Evolutionary conservation across 92 coral and sea anemone genomes (phyloP), one percentile per base, ranked within the genome.

Genomic region (Siderastrea radians): DNA sequence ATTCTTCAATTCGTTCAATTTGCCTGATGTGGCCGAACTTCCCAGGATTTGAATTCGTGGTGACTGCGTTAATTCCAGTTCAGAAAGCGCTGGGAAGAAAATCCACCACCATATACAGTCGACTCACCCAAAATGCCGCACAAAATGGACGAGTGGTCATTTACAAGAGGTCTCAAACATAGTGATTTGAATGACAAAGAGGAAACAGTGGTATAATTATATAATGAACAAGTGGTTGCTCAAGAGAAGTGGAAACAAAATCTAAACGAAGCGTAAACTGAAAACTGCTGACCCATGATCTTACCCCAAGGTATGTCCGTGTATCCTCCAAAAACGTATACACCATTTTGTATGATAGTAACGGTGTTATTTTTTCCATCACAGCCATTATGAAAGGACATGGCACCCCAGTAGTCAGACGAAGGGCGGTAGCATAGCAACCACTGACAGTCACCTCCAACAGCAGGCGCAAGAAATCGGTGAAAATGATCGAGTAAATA

Each of bases 231-330:
- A n/a, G n/a, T n/a, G n/a, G n/a, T n/a, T n/a, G n/a, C n/a, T n/a
- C 4, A 63, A 63, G 6, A 3, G 16, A 4, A 16, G 14, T 14
- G 43, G 68, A 14, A 63, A 17, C 68, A n/a, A n/a, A n/a, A 4
- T 16, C 11, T 16, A 15, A n/a, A 11, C 8, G 43, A 64, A 64
- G 5, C 44, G 19, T 3, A 17, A 64, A 16, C 68, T 64, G 38
- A 8, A 16, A 64, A 3, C 43, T 67, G 3, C 13, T 38, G n/a
- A n/a, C n/a, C n/a, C n/a, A n/a, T n/a, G n/a, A 67, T 15, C 78
- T 74, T 38, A 74, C 78, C 62, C 78, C 78, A 74, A 74, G 78
- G 15, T 17, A 74, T 74, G 58, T 74, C 62, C 62, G 78, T 74
- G 78, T 6, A 74, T 51, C 78, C 78, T 51, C 78, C 78, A 52